Evolutionary conservation across 1,140 invertebrate species (phyloP).

Genomic region (Cydia strobilella): DNA sequence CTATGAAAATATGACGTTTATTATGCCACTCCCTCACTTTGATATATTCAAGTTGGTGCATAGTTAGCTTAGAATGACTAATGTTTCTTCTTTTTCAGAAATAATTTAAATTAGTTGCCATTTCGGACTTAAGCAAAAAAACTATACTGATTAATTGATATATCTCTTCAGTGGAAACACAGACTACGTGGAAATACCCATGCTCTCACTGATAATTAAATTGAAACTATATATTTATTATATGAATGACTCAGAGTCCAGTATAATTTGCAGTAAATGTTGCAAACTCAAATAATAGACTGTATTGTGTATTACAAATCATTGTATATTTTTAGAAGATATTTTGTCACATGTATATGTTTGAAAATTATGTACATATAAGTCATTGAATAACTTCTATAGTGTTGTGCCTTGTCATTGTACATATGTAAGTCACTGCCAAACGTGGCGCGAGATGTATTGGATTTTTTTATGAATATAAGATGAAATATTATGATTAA

Average conservation of each 20-base stretch:
- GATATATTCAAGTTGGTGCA: no score
- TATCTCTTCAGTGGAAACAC: background rate
- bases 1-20: no score
- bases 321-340: constrained; percentile 28
- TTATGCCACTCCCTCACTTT: no score
- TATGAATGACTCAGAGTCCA: background rate
- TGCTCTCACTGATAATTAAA: background rate
- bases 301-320: constrained; percentile 14
- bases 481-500: constrained; percentile 1
- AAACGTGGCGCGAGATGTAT: constrained; percentile 19
- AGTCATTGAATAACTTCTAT: background rate
- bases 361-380: constrained; percentile 28
- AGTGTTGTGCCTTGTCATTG: constrained; percentile 19
- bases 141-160: background rate
- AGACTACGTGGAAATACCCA: no score
- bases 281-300: constrained; percentile 29
- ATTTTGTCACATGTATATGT: constrained; percentile 23
- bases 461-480: constrained; percentile 14
- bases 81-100: background rate
- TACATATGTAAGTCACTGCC: constrained; percentile 23
- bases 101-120: background rate
- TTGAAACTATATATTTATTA: background rate
- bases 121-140: background rate
- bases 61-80: no score
- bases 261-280: background rate